Evolutionary conservation across 2,797 vertebrate species (phyloP), one percentile per base, ranked within the genome.

Genomic region (Hylomyscus alleni): DNA sequence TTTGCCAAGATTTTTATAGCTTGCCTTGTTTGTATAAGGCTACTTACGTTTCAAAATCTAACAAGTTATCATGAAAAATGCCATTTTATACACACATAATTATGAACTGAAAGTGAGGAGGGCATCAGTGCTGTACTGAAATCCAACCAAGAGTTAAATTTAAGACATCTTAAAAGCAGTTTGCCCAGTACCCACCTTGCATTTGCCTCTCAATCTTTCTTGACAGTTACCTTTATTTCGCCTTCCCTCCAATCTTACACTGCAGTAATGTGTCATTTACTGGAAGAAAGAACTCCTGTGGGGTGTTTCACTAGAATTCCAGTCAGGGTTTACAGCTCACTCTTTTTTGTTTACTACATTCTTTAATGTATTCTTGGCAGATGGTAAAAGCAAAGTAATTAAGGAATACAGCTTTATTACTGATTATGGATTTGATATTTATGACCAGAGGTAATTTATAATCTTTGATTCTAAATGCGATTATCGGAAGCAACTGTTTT

Each of bases 381-480:
- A 98, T 98, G 97, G 98, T 97, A 96, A 96, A 98, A 98, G 95
- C 96, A 88, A 96, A 98, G 98, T 98, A 98, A 98, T 98, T 98
- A 98, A 98, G 91, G 91, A 95, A 97, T 98, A 97, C 89, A 97
- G 94, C 96, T 98, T 96, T 98, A 97, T 98, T 98, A 98, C 95
- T 98, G 97, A 97, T 96, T 76, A 3, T 96, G 81, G 47, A 83
- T 96, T 98, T 98, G 97, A 88, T 98, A 98, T 98, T 96, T 98
- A 97, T 98, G 97, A 97, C 95, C 96, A 98, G 96, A 87, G 85
- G 81, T 95, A 97, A 97, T 93, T 98, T 97, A 95, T 94, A 95
- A 97, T 97, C 93, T 97, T 97, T 95, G 60, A 98, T 96, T 98
- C 97, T 96, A 96, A 84, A 96, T 89, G 86, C 47, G 56, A 40